These are phyloP conservation scores for Ichneumoninae sp. DNA, from an alignment of 2,888 invertebrate genomes.

Conservation along the genomic window DNA sequence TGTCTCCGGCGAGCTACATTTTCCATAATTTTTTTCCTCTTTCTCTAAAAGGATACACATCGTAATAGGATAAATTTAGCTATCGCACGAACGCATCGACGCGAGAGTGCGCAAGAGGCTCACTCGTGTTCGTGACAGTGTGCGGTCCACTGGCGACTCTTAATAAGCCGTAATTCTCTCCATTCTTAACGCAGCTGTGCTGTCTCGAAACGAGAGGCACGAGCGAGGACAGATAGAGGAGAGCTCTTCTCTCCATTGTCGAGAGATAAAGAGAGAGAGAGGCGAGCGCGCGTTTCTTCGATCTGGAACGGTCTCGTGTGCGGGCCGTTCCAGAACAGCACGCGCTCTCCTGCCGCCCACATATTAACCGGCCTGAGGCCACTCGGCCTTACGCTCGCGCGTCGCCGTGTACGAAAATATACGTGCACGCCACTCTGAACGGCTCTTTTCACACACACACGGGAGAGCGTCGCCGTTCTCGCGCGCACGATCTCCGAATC, in stretches of 20 bases:
- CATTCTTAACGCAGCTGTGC: conserved; percentile 34
- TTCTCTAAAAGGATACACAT: not conserved
- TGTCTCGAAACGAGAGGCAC: conserved; percentile 35
- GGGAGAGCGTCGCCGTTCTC: not conserved
- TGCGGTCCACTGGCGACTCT: conserved; percentile 16
- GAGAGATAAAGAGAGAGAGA: conserved; percentile 14
- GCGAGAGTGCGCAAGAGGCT: not conserved
- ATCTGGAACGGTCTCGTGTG: conserved; percentile 34
- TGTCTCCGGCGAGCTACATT: too few species aligned
- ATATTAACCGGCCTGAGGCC: conserved; percentile 27
- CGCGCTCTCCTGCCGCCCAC: conserved; percentile 42
- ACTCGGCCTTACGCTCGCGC: conserved; percentile 22
- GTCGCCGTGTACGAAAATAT: not conserved
- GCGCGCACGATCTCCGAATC: conserved; percentile 13
- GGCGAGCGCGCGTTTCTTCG: conserved; percentile 36
- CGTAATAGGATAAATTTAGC: conserved; percentile 11
- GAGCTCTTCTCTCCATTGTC: conserved; percentile 30
- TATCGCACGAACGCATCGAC: not conserved
- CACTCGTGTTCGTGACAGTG: not conserved
- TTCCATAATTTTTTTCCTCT: not conserved
- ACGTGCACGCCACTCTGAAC: not conserved
- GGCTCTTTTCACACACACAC: conserved; percentile 27
- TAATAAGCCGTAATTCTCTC: conserved; percentile 44
- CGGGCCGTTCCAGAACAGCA: conserved; percentile 28
- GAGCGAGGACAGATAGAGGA: conserved; percentile 22